Percentiles rank a stretch among this genome's conserved stretches.
These are phyloP conservation scores for Pectinophora gossypiella DNA, from an alignment of 1,140 invertebrate genomes.

Conservation along the genomic window DNA sequence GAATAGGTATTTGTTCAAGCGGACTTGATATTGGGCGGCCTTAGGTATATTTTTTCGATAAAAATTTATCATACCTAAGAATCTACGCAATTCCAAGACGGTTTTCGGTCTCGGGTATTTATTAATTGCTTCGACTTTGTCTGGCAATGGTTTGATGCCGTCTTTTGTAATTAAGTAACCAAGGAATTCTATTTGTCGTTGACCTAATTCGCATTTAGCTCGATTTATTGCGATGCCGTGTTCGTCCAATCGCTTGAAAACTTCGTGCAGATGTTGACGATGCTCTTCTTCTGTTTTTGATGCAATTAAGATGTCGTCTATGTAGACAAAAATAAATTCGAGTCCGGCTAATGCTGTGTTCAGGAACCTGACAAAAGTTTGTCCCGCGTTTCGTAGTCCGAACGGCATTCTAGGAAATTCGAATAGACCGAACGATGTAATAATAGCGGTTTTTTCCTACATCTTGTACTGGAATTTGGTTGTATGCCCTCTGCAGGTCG, in stretches of 20 bases:
- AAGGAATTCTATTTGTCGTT: constrained; percentile 21
- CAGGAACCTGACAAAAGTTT: constrained; percentile 73
- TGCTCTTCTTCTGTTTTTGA: constrained; percentile 34
- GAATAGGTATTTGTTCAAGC: constrained; percentile 8
- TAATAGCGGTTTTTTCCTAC: constrained; percentile 43
- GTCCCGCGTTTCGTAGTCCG: constrained; percentile 40
- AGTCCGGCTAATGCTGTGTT: constrained; percentile 45
- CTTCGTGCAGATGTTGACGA: constrained; percentile 20
- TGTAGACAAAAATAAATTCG: constrained; percentile 33
- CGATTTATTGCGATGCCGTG: constrained; percentile 35
- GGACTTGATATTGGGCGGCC: constrained; percentile 4
- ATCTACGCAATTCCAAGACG: no score
- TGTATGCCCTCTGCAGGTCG: constrained; percentile 66
- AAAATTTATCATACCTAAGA: no score
- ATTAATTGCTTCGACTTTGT: no score
- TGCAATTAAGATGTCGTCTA: constrained; percentile 55
- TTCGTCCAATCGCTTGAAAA: constrained; percentile 25
- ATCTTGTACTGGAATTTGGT: constrained; percentile 45
- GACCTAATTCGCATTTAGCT: constrained; percentile 30
- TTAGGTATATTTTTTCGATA: no score
- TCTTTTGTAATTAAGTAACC: no score
- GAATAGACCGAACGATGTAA: constrained; percentile 44
- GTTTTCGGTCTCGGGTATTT: no score
- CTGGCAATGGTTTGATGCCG: no score
- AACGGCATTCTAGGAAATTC: no score